These are phyloP conservation scores for Sakesphorus luctuosus DNA, from an alignment of 2,113 vertebrate genomes.

Conservation along the genomic window DNA sequence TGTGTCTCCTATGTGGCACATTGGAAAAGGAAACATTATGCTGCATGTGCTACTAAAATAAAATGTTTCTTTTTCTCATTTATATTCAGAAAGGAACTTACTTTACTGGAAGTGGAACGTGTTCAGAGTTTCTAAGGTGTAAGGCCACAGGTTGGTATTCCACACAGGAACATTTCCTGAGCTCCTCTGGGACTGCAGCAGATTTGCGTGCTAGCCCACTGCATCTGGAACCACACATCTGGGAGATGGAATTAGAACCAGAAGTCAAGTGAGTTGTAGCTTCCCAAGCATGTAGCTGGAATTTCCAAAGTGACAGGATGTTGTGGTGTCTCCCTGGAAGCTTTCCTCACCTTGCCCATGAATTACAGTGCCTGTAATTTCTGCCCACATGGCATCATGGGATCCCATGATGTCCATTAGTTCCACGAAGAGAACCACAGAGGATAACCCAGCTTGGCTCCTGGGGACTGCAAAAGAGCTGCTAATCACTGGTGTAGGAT, in stretches of 20 bases:
- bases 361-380: constrained; percentile 54
- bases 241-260: constrained; percentile 55
- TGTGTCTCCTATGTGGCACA: background rate
- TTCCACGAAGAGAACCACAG: background rate
- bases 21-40: background rate
- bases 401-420: background rate
- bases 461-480: background rate
- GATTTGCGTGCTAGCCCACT: background rate
- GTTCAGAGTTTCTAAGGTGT: background rate
- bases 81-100: background rate
- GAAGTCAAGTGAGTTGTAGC: constrained; percentile 14
- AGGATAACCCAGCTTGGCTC: constrained; percentile 8
- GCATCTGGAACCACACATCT: constrained; percentile 37
- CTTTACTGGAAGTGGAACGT: background rate
- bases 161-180: background rate
- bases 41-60: background rate
- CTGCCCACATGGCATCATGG: background rate
- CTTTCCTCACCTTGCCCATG: constrained; percentile 60
- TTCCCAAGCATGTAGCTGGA: constrained; percentile 22
- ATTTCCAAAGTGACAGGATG: constrained; percentile 52
- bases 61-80: background rate
- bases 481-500: background rate
- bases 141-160: background rate
- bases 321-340: constrained; percentile 50
- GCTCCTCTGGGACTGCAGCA: background rate